Conservation (phyloP, 2,888 invertebrate species). For the Allacma fusca region DNA sequence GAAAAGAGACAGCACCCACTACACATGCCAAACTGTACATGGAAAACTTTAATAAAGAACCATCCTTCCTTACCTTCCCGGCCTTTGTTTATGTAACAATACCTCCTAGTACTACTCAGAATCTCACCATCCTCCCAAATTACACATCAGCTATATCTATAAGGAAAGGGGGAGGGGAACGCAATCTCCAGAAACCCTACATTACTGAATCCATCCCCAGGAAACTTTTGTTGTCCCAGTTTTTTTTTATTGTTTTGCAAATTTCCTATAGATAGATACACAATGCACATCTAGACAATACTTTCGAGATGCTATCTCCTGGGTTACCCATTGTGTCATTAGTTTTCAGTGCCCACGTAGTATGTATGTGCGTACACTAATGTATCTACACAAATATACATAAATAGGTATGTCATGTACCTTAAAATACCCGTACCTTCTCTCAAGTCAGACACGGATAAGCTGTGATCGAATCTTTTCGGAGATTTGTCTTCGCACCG, state of each 20-base stretch:
- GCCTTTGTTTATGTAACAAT: not conserved
- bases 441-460: no score
- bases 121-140: not conserved
- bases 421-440: no score
- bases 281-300: no score
- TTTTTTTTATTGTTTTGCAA: not conserved
- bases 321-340: no score
- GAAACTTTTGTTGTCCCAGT: no score
- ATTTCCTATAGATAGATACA: not conserved
- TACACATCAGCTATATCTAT: not conserved
- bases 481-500: no score
- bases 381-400: no score
- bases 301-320: no score
- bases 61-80: not conserved
- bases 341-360: no score
- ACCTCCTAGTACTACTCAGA: not conserved
- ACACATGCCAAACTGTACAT: not conserved
- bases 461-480: no score
- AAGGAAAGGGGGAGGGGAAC: not conserved
- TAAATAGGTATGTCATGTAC: no score
- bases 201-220: not conserved
- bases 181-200: not conserved
- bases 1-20: not conserved
- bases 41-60: constrained; percentile 4
- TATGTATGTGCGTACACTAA: no score